Conservation (phyloP, 2,113 vertebrate genomes). For the Aegithalos caudatus region DNA sequence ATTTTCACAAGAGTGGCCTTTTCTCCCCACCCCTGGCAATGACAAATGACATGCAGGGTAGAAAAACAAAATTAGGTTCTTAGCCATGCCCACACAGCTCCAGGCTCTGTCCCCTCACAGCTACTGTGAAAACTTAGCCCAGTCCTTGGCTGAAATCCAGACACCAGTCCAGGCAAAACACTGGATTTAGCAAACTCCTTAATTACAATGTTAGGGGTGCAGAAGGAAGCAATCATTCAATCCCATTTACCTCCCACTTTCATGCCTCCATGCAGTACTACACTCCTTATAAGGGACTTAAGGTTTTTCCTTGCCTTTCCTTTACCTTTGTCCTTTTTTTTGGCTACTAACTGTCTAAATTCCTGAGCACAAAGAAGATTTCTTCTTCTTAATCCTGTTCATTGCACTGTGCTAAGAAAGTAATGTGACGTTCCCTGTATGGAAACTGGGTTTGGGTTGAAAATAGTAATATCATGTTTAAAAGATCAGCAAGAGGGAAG, state of each 20-base stretch:
- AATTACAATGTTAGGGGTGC: rapidly evolving
- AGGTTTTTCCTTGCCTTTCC: background rate
- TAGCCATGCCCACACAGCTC: background rate
- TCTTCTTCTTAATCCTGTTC: background rate
- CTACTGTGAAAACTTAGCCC: background rate
- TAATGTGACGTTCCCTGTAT: background rate
- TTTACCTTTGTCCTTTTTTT: background rate
- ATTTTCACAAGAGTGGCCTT: rapidly evolving
- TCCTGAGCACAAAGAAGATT: background rate
- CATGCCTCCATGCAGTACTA: background rate
- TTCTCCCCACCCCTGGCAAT: background rate
- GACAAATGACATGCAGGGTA: too few species aligned
- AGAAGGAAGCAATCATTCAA: background rate
- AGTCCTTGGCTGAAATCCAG: background rate
- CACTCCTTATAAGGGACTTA: background rate
- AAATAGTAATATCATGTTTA: background rate
- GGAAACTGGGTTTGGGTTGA: background rate
- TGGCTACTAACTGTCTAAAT: background rate
- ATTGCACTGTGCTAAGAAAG: background rate
- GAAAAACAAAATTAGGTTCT: background rate
- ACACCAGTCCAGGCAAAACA: background rate
- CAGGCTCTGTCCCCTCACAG: background rate
- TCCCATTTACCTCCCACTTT: background rate
- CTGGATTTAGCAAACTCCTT: background rate
- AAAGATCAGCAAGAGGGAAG: background rate